phyloP scores from a whole-genome alignment of 2,113 vertebrate genomes.

The Acrocephalus arundinaceus region DNA sequence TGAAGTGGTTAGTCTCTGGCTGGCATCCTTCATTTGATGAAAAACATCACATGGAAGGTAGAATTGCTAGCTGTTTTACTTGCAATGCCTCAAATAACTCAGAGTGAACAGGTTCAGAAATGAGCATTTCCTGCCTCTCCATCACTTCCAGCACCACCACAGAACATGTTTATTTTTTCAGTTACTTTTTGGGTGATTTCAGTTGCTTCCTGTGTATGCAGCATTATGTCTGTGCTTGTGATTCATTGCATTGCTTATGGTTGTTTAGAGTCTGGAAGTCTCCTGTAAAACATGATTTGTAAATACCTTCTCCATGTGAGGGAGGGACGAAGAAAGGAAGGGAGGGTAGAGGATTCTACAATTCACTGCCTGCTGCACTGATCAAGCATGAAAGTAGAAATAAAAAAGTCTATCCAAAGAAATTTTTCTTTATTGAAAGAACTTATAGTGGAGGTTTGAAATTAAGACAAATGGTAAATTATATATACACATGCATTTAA shows the following conservation, averaged over 20 bases:
- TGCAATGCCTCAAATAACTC: background rate
- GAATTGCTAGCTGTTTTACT: background rate
- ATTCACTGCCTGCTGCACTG: background rate
- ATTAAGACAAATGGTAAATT: background rate
- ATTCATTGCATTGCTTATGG: slow-evolving; percentile 27
- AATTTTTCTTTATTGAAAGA: background rate
- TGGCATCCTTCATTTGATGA: background rate
- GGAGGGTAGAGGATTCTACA: background rate
- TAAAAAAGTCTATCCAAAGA: background rate
- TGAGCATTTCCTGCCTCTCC: background rate
- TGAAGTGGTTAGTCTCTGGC: background rate
- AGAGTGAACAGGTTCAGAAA: background rate
- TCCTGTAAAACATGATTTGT: background rate
- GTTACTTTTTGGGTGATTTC: background rate
- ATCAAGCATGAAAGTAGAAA: background rate
- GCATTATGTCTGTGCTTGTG: background rate
- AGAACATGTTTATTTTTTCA: background rate
- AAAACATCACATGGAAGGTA: background rate
- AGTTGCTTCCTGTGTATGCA: background rate
- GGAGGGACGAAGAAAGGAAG: background rate
- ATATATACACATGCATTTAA: background rate
- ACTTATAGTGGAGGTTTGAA: background rate
- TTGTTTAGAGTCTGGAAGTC: slow-evolving; percentile 1
- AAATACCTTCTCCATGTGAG: background rate
- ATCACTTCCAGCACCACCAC: background rate